Base-by-base conservation (phyloP, 2,888 invertebrate genomes). In the Tetramorium bicarinatum region DNA sequence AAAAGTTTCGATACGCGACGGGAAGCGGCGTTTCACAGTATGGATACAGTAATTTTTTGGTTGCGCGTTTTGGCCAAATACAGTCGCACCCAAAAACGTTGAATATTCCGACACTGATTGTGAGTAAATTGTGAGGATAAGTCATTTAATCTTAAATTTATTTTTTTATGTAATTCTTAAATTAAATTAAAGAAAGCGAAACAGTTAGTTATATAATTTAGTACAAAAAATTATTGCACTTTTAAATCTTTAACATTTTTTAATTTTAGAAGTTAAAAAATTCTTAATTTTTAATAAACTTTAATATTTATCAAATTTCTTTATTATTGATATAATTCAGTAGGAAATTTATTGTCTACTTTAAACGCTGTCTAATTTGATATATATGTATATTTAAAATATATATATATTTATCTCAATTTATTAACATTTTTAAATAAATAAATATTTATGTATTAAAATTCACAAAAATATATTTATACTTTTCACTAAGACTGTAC, bases 1-100 rank as follows among this genome's bases (percentile, higher is more conserved):
- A 80, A 71, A 80, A 80, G 59, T 80, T 80, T 71, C 79, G 71
- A 79, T 71, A 71, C 38, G 47, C 25, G 13, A 6, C 21, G 47
- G 9, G 13, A 80, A 56, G 25, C 77, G 44, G 21, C 44, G 38
- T 38, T 67, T 79, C 41, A 59, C 47, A 34, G 25, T 38, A 18
- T 15, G 21, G 54, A 29, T 77, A 34, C 44, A 69, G 59, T 18
- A 69, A 79, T 79, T 79, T 69, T 79, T 79, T 11, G 56, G 11
- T 9, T 8, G 9, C 4, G 11, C 21, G 8, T 71, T 79, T 71
- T n/a, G 3, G 15, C 11, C 38, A 47, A 34, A 38, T 59, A 71
- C 38, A 71, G 47, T n/a, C 38, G n/a, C 4, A 18, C 3, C 18
- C 11, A 47, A 79, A 79, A 79, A 3, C 13, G 15, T 1, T 13